phyloP scores from a whole-genome alignment of 2,797 vertebrate species.

The Bovichtus diacanthus region DNA sequence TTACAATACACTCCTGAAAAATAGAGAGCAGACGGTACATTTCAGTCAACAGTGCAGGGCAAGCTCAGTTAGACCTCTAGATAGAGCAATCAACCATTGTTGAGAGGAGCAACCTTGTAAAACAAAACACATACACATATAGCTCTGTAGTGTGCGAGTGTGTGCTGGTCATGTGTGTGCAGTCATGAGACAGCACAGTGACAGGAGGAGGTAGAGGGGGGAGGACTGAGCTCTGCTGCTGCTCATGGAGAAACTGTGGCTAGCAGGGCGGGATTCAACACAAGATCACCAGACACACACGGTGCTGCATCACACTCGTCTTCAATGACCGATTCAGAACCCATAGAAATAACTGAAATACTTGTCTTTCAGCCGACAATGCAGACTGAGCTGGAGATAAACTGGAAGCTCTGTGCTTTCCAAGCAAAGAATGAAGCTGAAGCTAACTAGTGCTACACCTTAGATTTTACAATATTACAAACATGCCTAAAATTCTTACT shows the following conservation, averaged over 20 bases:
- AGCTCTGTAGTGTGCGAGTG: conserved; percentile 57
- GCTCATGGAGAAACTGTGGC: conserved; percentile 33
- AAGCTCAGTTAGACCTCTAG: background rate
- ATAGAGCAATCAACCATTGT: conserved; percentile 28
- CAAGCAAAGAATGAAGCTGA: no score
- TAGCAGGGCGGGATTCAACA: conserved; percentile 29
- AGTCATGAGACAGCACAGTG: conserved; percentile 84
- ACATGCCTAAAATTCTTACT: background rate
- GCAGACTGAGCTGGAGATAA: conserved; percentile 28
- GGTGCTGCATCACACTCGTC: conserved; percentile 16
- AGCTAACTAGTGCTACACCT: no score
- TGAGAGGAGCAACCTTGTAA: conserved; percentile 38
- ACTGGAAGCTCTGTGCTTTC: background rate
- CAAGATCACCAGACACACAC: conserved; percentile 54
- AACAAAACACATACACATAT: conserved; percentile 50
- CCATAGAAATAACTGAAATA: conserved; percentile 64
- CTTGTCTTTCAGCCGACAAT: conserved; percentile 33
- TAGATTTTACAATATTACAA: background rate
- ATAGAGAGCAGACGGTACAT: background rate
- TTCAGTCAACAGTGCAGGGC: background rate
- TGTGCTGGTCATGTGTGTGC: conserved; percentile 83
- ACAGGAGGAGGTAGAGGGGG: conserved; percentile 43
- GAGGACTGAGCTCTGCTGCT: conserved; percentile 29
- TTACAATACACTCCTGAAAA: conserved; percentile 7
- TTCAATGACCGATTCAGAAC: conserved; percentile 43